Evolutionary conservation across 2,888 invertebrate genomes (phyloP).

Genomic region (Seira musarum): DNA sequence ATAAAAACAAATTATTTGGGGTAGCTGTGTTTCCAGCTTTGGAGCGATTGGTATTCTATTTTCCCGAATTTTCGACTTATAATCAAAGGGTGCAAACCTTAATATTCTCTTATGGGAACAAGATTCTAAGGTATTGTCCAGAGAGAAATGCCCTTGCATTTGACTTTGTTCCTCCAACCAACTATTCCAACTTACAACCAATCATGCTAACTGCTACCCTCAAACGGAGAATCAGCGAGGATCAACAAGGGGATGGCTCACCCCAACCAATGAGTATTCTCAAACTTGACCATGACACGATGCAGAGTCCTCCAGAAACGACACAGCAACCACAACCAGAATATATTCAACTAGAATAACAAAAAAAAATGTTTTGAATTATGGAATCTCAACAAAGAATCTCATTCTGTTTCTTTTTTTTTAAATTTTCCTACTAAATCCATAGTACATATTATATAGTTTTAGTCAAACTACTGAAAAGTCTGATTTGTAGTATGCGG

Average conservation of each 20-base stretch:
- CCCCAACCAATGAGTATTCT: not conserved
- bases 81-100: constrained; percentile 28
- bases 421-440: no score
- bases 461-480: no score
- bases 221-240: constrained; percentile 12
- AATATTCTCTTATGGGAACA: constrained; percentile 44
- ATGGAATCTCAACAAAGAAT: no score
- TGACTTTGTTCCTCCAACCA: constrained; percentile 26
- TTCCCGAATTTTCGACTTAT: constrained; percentile 29
- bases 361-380: not conserved
- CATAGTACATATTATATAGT: no score
- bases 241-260: not conserved
- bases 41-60: constrained; percentile 29
- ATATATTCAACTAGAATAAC: constrained; percentile 26
- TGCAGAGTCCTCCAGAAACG: not conserved
- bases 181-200: not conserved
- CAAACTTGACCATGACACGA: not conserved
- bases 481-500: no score
- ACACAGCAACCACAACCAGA: constrained; percentile 11
- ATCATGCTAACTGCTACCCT: constrained; percentile 43
- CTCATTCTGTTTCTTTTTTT: not conserved
- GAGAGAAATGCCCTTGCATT: constrained; percentile 25
- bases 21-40: constrained; percentile 32
- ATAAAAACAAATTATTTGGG: constrained; percentile 38
- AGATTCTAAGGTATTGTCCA: constrained; percentile 22